Evolutionary conservation across 1,140 invertebrate genomes (phyloP).

Genomic region (Mylabris phalerata): DNA sequence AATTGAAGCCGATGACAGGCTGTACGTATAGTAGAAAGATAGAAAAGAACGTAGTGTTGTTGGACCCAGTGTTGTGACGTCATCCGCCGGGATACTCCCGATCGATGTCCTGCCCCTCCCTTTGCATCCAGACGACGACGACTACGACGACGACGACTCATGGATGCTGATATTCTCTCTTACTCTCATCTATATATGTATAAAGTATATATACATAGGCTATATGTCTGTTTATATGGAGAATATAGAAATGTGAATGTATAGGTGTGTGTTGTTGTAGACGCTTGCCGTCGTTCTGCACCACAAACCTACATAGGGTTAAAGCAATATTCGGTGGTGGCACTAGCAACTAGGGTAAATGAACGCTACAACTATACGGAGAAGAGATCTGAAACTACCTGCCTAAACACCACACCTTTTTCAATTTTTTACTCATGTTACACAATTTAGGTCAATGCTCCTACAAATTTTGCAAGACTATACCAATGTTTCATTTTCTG

Average conservation of each 20-base stretch:
- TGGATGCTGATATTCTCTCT: constrained; percentile 16
- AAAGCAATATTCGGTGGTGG: background rate
- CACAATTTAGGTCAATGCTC: too few relatives aligned
- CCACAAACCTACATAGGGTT: constrained; percentile 12
- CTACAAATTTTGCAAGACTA: too few relatives aligned
- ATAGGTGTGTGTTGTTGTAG: background rate
- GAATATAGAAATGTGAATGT: too few relatives aligned
- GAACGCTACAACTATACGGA: background rate
- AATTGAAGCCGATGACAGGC: too few relatives aligned
- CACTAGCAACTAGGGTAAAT: constrained; percentile 2
- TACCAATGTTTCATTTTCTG: too few relatives aligned
- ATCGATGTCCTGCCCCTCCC: constrained; percentile 35
- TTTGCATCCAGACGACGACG: constrained; percentile 23
- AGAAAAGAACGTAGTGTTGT: constrained; percentile 8
- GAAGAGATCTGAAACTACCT: too few relatives aligned
- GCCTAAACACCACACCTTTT: too few relatives aligned
- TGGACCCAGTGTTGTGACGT: constrained; percentile 27
- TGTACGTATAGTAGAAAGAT: background rate
- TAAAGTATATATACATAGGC: too few relatives aligned
- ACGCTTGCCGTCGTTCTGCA: constrained; percentile 7
- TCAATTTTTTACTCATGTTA: too few relatives aligned
- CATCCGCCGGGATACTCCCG: constrained; percentile 31
- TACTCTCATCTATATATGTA: background rate
- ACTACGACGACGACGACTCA: background rate
- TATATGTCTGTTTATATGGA: too few relatives aligned